A percentile compares a stretch with the other conserved stretches of the same genome.
These are phyloP conservation scores for Pectinophora gossypiella DNA, from an alignment of 1,140 invertebrate species.

Conservation along the genomic window DNA sequence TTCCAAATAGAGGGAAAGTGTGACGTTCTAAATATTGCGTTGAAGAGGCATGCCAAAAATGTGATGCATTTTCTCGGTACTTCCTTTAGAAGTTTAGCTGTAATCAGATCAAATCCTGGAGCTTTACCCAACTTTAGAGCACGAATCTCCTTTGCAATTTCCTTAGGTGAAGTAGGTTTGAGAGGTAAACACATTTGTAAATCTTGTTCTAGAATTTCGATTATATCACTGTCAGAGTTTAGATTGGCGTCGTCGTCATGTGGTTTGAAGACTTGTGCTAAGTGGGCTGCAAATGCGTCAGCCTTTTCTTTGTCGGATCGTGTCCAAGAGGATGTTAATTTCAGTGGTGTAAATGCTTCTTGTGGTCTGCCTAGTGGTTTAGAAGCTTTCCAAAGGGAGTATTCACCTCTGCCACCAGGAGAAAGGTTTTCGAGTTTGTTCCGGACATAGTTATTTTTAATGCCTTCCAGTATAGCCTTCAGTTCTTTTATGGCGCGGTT, in stretches of 20 bases:
- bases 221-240: not conserved
- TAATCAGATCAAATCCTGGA: not conserved
- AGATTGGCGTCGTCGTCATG: not conserved
- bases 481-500: not conserved
- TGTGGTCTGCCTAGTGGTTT: not conserved
- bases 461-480: not conserved
- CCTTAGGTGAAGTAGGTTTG: not conserved
- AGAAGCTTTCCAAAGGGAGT: not conserved
- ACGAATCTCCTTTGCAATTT: not conserved
- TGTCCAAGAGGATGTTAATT: not conserved
- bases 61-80: not conserved
- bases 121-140: not conserved
- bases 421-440: not conserved
- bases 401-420: not conserved
- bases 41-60: not conserved
- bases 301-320: not conserved
- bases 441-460: not conserved
- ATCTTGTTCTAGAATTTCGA: not conserved
- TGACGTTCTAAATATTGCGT: not conserved
- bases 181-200: not conserved
- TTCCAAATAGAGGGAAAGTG: not conserved
- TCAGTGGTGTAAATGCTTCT: not conserved
- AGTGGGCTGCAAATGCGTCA: not conserved
- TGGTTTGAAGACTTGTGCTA: not conserved
- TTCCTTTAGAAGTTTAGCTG: not conserved